phyloP scores from a whole-genome alignment of 30 jellyfish, hydroid and myxozoan genomes.

The Turritopsis rubra region DNA sequence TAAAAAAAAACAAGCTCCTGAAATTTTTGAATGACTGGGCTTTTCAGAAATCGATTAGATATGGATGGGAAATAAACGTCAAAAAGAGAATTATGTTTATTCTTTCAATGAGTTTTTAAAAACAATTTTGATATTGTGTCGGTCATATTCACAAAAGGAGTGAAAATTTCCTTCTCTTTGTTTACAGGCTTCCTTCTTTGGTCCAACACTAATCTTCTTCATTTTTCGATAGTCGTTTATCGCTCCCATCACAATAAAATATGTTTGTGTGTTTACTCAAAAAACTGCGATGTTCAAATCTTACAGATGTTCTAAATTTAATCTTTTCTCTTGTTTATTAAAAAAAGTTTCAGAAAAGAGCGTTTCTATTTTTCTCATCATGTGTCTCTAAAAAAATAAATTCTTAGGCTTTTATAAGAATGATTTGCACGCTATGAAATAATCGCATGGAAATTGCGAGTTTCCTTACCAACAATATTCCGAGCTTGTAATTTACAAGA shows the following conservation, averaged over 20 bases:
- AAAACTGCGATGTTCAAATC: not conserved
- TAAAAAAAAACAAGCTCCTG: no score
- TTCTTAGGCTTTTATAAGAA: not conserved
- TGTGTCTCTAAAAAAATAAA: not conserved
- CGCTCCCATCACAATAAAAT: not conserved
- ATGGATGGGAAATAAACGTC: not conserved
- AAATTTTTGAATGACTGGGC: not conserved
- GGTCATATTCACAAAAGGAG: not conserved
- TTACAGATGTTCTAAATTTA: not conserved
- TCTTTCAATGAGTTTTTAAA: not conserved
- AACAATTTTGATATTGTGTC: not conserved
- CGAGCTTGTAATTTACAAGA: not conserved
- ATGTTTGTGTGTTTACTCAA: not conserved
- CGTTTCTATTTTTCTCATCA: not conserved
- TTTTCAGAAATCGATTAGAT: not conserved
- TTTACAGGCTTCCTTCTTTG: not conserved
- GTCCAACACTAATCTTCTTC: not conserved
- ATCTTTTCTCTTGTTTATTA: not conserved
- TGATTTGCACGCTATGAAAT: not conserved
- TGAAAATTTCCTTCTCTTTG: not conserved
- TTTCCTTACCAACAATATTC: not conserved
- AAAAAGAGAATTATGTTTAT: not conserved
- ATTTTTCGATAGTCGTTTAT: not conserved
- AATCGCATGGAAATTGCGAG: not conserved
- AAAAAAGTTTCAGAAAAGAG: not conserved